These are phyloP conservation scores for Halichoerus grypus DNA, from an alignment of 2,113 vertebrate species.

Conservation along the genomic window DNA sequence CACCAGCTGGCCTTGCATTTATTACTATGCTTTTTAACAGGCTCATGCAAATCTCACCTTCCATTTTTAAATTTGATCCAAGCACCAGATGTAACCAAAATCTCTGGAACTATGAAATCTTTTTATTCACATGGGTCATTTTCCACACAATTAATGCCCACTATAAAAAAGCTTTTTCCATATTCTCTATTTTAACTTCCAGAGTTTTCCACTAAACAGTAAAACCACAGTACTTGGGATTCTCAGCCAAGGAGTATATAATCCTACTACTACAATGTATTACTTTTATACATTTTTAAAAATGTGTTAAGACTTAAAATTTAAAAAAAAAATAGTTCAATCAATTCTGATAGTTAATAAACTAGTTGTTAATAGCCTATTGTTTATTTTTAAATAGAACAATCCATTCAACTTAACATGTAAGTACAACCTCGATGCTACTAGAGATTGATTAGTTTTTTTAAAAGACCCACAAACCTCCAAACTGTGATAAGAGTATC, in stretches of 20 bases:
- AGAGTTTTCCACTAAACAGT: slow-evolving; percentile 74
- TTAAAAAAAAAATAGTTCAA: slow-evolving; percentile 64
- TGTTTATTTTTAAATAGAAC: slow-evolving; percentile 74
- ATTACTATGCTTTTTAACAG: slow-evolving; percentile 63
- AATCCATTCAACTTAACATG: slow-evolving; percentile 66
- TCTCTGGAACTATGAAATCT: slow-evolving; percentile 62
- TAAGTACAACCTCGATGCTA: slow-evolving; percentile 69
- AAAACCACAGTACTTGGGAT: slow-evolving; percentile 76
- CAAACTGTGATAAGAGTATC: slow-evolving; percentile 29
- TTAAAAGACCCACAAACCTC: slow-evolving; percentile 52
- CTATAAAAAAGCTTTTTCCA: slow-evolving; percentile 36
- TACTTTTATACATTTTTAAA: slow-evolving; percentile 73
- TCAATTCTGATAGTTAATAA: slow-evolving; percentile 79
- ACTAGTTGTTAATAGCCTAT: slow-evolving; percentile 77
- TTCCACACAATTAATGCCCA: slow-evolving; percentile 60
- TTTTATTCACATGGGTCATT: slow-evolving; percentile 51
- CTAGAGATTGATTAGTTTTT: slow-evolving; percentile 58
- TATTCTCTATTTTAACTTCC: slow-evolving; percentile 71
- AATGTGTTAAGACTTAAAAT: slow-evolving; percentile 79
- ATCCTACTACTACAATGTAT: slow-evolving; percentile 79
- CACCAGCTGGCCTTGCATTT: slow-evolving; percentile 58
- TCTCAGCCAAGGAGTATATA: slow-evolving; percentile 77
- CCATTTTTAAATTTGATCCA: slow-evolving; percentile 57
- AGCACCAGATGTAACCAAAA: slow-evolving; percentile 71
- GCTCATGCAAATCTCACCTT: slow-evolving; percentile 75